A percentile compares a stretch with the other conserved stretches of the same genome.
These are phyloP conservation scores for Ennomos erosarius DNA, from an alignment of 2,888 invertebrate genomes.

Conservation along the genomic window DNA sequence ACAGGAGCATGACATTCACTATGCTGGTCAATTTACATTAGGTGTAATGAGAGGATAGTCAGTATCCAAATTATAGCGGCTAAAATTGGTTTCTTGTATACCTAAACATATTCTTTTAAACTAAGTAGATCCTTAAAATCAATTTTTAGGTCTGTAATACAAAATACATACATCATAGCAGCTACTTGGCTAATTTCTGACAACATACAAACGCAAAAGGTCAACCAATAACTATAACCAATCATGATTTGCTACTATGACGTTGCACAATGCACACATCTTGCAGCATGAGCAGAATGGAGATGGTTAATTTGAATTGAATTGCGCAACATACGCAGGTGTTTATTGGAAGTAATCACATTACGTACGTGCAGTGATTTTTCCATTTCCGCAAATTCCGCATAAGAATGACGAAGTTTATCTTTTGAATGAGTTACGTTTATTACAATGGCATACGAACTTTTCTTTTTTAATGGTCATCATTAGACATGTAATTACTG, in stretches of 20 bases:
- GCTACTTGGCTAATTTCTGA: conserved; percentile 28
- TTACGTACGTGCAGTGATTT: conserved; percentile 11
- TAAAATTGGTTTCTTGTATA: too few relatives aligned
- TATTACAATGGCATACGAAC: background rate
- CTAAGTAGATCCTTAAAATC: too few relatives aligned
- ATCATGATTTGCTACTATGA: conserved; percentile 39
- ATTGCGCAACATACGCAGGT: conserved; percentile 28
- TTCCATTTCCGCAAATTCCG: conserved; percentile 16
- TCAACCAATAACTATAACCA: conserved; percentile 20
- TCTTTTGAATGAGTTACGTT: background rate
- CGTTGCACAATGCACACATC: conserved; percentile 31
- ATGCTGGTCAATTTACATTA: too few relatives aligned
- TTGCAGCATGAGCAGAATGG: conserved; percentile 21
- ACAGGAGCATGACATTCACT: background rate
- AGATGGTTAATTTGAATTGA: conserved; percentile 30
- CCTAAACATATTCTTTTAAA: too few relatives aligned
- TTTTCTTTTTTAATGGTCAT: background rate
- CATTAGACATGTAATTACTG: too few relatives aligned
- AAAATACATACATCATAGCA: background rate
- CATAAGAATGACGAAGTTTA: conserved; percentile 10
- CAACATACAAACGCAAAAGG: conserved; percentile 20
- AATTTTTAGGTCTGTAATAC: too few relatives aligned
- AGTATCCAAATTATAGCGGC: too few relatives aligned
- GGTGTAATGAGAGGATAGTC: too few relatives aligned
- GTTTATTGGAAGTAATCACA: conserved; percentile 16